phyloP scores from a whole-genome alignment of 2,113 vertebrate genomes.

The Myrmecophaga tridactyla region DNA sequence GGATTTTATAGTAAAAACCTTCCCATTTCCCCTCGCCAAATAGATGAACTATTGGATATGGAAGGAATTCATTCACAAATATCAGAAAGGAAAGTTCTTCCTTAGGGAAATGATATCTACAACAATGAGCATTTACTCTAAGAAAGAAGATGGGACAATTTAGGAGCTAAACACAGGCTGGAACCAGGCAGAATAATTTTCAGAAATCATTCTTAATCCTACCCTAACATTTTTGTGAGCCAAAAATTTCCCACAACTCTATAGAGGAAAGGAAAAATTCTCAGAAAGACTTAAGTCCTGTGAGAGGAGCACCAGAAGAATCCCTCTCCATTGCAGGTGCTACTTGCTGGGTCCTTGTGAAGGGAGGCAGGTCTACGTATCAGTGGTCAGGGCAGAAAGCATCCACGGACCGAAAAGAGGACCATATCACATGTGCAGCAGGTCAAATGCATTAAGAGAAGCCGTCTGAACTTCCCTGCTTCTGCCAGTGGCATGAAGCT shows the following conservation, averaged over 20 bases:
- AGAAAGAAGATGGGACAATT: neutral
- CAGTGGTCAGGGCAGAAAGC: neutral
- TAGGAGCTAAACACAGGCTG: neutral
- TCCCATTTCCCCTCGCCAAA: neutral
- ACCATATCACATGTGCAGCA: neutral
- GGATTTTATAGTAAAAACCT: neutral
- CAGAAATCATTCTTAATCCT: neutral
- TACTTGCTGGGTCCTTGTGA: neutral
- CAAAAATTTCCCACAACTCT: neutral
- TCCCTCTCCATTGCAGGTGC: neutral
- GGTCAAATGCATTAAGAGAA: neutral
- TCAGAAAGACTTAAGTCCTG: constrained; percentile 1
- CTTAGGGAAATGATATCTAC: neutral
- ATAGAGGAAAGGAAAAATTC: neutral
- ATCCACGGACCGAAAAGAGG: neutral
- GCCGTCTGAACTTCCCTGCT: neutral
- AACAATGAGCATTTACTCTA: neutral
- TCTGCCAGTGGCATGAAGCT: neutral
- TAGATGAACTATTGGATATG: neutral
- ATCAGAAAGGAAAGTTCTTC: constrained; percentile 13
- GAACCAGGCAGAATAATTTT: neutral
- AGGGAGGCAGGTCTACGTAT: neutral
- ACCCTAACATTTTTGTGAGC: neutral
- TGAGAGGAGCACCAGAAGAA: neutral
- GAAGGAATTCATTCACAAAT: neutral